phyloP scores from a whole-genome alignment of 2,888 invertebrate genomes.

The Apamea monoglypha region DNA sequence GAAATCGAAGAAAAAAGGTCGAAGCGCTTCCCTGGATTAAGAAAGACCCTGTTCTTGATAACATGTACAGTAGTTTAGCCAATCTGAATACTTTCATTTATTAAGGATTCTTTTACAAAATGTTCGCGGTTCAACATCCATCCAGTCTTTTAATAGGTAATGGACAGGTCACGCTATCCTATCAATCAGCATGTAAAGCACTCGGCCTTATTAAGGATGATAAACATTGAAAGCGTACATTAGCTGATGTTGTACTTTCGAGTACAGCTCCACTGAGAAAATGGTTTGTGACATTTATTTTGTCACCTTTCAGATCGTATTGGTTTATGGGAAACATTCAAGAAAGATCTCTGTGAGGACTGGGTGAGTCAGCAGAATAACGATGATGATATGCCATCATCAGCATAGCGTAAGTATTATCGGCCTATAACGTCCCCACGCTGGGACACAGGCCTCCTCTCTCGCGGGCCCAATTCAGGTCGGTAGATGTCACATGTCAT shows the following conservation, averaged over 20 bases:
- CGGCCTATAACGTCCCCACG: no score
- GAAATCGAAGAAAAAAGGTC: neutral
- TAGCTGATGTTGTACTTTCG: neutral
- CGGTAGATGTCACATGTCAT: no score
- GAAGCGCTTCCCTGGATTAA: neutral
- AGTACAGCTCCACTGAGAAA: neutral
- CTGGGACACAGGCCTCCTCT: no score
- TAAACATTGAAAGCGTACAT: no score
- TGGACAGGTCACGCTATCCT: neutral
- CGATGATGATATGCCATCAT: neutral
- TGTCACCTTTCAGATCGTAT: neutral
- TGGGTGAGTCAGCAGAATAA: neutral
- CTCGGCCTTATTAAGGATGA: neutral
- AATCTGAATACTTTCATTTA: neutral
- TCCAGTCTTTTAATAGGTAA: no score
- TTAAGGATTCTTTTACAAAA: neutral
- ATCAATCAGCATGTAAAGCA: neutral
- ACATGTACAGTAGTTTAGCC: neutral
- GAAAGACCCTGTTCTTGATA: neutral
- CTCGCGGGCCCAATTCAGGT: no score
- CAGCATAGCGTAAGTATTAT: no score
- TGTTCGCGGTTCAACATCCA: neutral
- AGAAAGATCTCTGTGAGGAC: neutral
- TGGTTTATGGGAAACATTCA: neutral
- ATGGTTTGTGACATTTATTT: neutral